Base-by-base conservation (phyloP, 2,113 vertebrate species). In the Eptatretus burgeri region DNA sequence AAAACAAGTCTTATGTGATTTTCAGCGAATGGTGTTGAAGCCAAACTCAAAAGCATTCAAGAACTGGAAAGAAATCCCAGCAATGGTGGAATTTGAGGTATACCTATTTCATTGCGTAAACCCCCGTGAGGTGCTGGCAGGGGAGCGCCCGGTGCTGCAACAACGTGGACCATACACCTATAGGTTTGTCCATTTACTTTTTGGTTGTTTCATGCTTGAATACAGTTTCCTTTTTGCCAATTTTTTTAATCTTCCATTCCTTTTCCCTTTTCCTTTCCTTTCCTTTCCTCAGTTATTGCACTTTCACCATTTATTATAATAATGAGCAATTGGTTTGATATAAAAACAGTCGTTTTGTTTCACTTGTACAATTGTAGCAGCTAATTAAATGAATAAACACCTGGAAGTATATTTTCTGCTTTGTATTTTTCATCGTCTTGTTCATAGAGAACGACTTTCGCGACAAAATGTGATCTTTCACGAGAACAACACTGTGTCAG, bases 41-140 rank as follows among this genome's bases (percentile, higher is more conserved):
- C 86, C 93, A 14, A 82, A 83, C 41, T 83, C 85, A 0, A 80
- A 81, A 14, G 71, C 81, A 67, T 94, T 88, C 66, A 72, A 79
- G 64, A 74, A 78, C 60, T 98, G 91, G 91, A 80, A 81, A 71
- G 77, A 72, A 50, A 84, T 87, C 13, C 80, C 87, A 13, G 78
- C 83, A 14, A 83, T 85, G 0, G 80, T 98, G 64, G 86, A 79
- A 69, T 81, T 82, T 76, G 78, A 93, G 76, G 89, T 78, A 69
- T 98, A 81, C 73, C 89, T 98, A 69, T 94, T 85, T 69, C 93
- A 93, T 1, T 66, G 93, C 65, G 84, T 82, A 64, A 98, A 95
- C 16, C 75, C 77, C 50, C 64, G 79, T 1, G 82, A 80, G 66
- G 73, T 88, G 63, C 69, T 85, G 10, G 13, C 50, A 9, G 91